phyloP scores from a whole-genome alignment of 2,797 vertebrate genomes.

The Denticeps clupeoides region DNA sequence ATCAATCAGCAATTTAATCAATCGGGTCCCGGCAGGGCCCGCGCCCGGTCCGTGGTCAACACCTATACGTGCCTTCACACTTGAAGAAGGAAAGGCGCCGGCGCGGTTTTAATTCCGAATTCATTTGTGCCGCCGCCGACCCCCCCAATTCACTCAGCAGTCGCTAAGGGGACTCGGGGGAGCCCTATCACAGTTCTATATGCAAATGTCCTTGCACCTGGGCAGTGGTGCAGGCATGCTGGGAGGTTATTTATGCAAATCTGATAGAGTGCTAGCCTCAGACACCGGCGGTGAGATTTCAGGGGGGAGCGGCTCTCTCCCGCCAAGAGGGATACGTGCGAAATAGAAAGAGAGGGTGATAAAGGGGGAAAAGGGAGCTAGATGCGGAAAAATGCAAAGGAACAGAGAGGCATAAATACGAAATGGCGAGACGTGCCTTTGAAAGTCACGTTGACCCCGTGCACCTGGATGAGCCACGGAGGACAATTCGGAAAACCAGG shows the following conservation, averaged over 20 bases:
- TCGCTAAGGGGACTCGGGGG: constrained; percentile 93
- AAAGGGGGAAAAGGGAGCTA: constrained; percentile 5
- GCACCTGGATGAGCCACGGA: background rate
- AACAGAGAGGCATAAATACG: background rate
- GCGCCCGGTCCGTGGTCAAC: too few relatives aligned
- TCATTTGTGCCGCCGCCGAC: constrained; percentile 87
- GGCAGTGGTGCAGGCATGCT: constrained; percentile 87
- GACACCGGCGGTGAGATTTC: constrained; percentile 71
- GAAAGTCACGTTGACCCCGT: constrained; percentile 29
- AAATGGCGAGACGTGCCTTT: background rate
- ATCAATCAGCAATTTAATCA: constrained; percentile 1
- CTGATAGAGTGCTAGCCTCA: constrained; percentile 71
- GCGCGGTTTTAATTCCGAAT: constrained; percentile 93
- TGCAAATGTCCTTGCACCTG: constrained; percentile 99
- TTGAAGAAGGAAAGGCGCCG: constrained; percentile 57
- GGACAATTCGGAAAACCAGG: background rate
- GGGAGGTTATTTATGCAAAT: constrained; percentile 99
- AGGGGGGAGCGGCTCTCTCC: constrained; percentile 62
- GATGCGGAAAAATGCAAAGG: background rate
- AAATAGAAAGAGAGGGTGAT: constrained; percentile 21
- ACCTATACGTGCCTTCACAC: constrained; percentile 35
- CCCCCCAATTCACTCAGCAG: constrained; percentile 89
- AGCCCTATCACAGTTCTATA: constrained; percentile 98
- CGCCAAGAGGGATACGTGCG: constrained; percentile 46
- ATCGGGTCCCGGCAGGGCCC: background rate